These are phyloP conservation scores for Iselma pallidipennis DNA, from an alignment of 2,888 invertebrate species.

Conservation along the genomic window DNA sequence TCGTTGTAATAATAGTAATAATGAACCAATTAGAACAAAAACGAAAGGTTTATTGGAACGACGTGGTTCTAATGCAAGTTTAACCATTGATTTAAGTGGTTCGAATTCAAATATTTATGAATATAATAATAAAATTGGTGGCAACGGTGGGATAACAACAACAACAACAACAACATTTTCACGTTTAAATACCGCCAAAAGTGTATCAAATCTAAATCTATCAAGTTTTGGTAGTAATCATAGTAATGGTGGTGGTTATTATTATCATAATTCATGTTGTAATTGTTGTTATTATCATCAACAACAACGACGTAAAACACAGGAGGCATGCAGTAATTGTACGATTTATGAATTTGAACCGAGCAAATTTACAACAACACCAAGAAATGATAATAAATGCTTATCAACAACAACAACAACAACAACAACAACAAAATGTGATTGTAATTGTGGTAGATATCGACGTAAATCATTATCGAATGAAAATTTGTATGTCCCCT, in stretches of 20 bases:
- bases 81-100: constrained; percentile 79
- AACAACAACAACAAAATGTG: constrained; percentile 35
- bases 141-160: constrained; percentile 35
- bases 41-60: constrained; percentile 78
- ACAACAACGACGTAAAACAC: constrained; percentile 40
- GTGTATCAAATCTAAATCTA: constrained; percentile 55
- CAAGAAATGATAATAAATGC: constrained; percentile 31
- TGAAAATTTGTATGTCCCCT: constrained; percentile 61
- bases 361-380: constrained; percentile 32
- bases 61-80: constrained; percentile 87
- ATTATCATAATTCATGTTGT: too few species aligned
- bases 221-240: constrained; percentile 41
- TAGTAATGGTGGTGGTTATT: not conserved
- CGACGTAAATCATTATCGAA: constrained; percentile 64
- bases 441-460: constrained; percentile 47
- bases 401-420: not conserved
- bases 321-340: constrained; percentile 52
- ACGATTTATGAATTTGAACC: constrained; percentile 52
- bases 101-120: constrained; percentile 54
- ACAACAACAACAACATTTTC: constrained; percentile 45
- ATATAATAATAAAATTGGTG: constrained; percentile 26
- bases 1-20: constrained; percentile 28
- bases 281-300: constrained; percentile 12
- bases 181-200: constrained; percentile 61
- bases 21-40: constrained; percentile 59